Percentiles rank a stretch among this genome's conserved stretches.
Conservation (phyloP, 2,888 invertebrate genomes). For the Polylopha cassiicola region DNA sequence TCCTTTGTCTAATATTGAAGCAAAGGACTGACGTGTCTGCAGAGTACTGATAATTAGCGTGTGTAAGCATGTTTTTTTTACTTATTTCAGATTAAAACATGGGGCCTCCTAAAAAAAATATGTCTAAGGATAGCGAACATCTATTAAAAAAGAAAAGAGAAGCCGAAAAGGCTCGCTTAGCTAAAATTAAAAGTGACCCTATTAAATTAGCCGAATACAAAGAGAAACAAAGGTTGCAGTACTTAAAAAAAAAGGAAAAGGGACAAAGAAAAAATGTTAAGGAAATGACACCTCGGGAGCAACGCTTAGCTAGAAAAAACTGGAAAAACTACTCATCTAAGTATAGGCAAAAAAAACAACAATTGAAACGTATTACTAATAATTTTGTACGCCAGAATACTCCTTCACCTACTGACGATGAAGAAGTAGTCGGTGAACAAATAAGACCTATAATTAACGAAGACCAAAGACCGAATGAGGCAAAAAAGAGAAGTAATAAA, state of each 20-base stretch:
- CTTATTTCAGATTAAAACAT: conserved; percentile 26
- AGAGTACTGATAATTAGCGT: conserved; percentile 22
- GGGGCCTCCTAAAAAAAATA: conserved; percentile 19
- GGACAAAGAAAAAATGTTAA: conserved; percentile 21
- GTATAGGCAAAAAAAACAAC: conserved; percentile 23
- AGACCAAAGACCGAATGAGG: conserved; percentile 25
- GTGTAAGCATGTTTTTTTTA: conserved; percentile 20
- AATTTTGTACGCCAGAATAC: conserved; percentile 26
- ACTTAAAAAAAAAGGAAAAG: conserved; percentile 25
- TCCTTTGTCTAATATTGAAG: conserved; percentile 27
- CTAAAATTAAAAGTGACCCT: conserved; percentile 27
- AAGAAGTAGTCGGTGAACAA: conserved; percentile 15
- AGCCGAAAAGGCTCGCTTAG: conserved; percentile 27
- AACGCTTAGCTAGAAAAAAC: conserved; percentile 22
- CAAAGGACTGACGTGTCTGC: conserved; percentile 25
- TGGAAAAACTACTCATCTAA: conserved; percentile 26
- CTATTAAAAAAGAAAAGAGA: conserved; percentile 25
- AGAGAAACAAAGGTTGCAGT: conserved; percentile 22
- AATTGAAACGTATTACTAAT: conserved; percentile 22
- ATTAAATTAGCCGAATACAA: conserved; percentile 26
- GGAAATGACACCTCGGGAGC: conserved; percentile 24
- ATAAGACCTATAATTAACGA: conserved; percentile 15
- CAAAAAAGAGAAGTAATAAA: conserved; percentile 25
- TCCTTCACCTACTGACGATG: conserved; percentile 25
- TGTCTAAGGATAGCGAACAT: conserved; percentile 17